Evolutionary conservation across 30 jellyfish, hydroid and myxozoan species (phyloP), one percentile per base, ranked within the genome.

Genomic region (Phacellophora camtschatica): DNA sequence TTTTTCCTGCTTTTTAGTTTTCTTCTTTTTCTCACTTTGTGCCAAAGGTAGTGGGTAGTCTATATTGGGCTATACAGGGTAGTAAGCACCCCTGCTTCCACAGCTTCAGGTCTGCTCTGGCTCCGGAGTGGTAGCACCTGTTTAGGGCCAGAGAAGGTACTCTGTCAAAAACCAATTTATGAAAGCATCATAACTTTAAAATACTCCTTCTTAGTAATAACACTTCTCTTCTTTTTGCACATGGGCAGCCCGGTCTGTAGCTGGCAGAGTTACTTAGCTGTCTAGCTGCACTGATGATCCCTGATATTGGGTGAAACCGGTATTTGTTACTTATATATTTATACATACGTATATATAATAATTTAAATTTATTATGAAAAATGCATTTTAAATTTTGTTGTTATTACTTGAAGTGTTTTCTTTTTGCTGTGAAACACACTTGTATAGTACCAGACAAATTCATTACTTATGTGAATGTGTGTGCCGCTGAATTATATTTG

Each of bases 81-180:
- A 62, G 7, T 62, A 61, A 62, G 76, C 55, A 25, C 6, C 61
- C 76, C 76, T 62, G 76, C 76, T 61, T 62, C 76, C 76, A 62
- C 76, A 62, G 76, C 25, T 64, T 61, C 77, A 63, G 77, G 77
- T 63, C 77, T 63, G 77, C 77, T 63, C 75, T 61, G 75, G 75
- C 77, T 64, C 78, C 58, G 58, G 78, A 64, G 78, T 64, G 78
- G 78, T 64, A 64, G 78, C 78, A 64, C 78, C 78, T 64, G 78
- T 64, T 15, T 64, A 64, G 78, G 78, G 78, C 68, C 78, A 64
- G 78, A 64, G 78, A 64, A 31, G 78, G 78, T 8, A 62, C 76
- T 62, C 76, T 23, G 55, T 24, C 76, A 62, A 62, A 62, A 62
- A 62, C 76, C 76, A 62, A 19, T 13, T 6, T 39, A 8, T 39